Evolutionary conservation across 2,113 vertebrate genomes (phyloP).

Genomic region (Eretmochelys imbricata): DNA sequence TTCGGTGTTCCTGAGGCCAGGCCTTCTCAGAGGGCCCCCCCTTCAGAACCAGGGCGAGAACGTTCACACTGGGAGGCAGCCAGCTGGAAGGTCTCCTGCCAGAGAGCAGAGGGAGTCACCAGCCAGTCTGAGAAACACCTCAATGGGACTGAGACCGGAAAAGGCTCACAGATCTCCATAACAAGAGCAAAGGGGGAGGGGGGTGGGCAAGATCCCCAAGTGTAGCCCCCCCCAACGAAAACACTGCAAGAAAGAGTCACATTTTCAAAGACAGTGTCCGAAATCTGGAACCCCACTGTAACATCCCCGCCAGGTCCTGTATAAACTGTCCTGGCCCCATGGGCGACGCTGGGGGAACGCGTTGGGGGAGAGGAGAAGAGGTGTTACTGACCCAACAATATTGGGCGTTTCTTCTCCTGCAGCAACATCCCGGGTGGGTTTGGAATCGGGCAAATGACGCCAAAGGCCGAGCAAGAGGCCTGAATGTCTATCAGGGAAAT

Average conservation of each 20-base stretch:
- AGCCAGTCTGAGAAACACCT: neutral
- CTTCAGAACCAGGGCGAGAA: constrained; percentile 78
- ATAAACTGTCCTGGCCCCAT: neutral
- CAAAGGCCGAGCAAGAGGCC: neutral
- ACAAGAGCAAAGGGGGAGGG: neutral
- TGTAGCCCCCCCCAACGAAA: no score
- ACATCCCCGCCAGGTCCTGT: neutral
- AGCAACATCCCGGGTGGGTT: neutral
- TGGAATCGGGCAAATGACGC: neutral
- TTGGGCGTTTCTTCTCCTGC: no score
- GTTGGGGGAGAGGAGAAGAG: rapidly evolving
- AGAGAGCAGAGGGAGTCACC: neutral
- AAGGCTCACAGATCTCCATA: neutral
- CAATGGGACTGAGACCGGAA: neutral
- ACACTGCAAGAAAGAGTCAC: no score
- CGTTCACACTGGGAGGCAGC: constrained; percentile 84
- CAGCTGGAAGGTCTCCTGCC: constrained; percentile 92
- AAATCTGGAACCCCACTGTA: neutral
- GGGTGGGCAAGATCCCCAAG: no score
- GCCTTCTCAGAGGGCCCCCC: constrained; percentile 55
- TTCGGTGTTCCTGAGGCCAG: neutral
- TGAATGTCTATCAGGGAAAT: neutral
- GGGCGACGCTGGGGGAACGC: neutral
- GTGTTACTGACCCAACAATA: neutral
- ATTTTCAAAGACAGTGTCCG: neutral